A percentile compares a stretch with the other conserved stretches of the same genome.
phyloP scores from a whole-genome alignment of 2,113 vertebrate species.

The Gambusia affinis region DNA sequence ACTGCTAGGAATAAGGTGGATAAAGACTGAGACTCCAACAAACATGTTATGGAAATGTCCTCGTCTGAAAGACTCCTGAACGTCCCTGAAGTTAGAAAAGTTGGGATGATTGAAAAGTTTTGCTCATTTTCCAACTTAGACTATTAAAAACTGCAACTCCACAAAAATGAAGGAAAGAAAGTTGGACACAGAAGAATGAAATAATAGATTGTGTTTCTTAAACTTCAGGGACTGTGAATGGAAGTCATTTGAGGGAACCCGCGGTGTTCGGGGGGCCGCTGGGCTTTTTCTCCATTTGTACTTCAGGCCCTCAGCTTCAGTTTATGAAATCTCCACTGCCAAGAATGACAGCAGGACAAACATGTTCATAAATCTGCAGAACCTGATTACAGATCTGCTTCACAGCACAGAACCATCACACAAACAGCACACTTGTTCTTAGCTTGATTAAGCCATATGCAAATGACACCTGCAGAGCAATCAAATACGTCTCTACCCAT shows the following conservation, averaged over 20 bases:
- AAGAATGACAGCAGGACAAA: not conserved
- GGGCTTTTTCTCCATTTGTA: not conserved
- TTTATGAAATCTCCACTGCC: not conserved
- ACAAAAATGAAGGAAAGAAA: not conserved
- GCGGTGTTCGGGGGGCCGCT: too few relatives aligned
- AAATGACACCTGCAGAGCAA: not conserved
- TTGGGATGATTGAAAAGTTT: too few relatives aligned
- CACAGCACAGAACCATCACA: not conserved
- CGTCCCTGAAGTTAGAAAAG: not conserved
- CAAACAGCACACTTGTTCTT: not conserved
- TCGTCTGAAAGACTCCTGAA: not conserved
- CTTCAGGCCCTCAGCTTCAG: not conserved
- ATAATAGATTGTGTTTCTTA: not conserved
- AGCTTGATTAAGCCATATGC: not conserved
- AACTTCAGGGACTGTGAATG: not conserved
- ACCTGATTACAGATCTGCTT: slow-evolving; percentile 10
- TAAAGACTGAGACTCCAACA: not conserved
- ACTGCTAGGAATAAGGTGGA: not conserved
- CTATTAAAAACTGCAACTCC: not conserved
- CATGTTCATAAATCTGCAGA: slow-evolving; percentile 1
- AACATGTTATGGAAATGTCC: not conserved
- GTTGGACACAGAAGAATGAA: not conserved
- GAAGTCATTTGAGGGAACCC: too few relatives aligned
- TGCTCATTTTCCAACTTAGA: not conserved
- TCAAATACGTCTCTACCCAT: not conserved